Evolutionary conservation across 2,113 vertebrate species (phyloP).

Genomic region (Opisthocomus hoazin): DNA sequence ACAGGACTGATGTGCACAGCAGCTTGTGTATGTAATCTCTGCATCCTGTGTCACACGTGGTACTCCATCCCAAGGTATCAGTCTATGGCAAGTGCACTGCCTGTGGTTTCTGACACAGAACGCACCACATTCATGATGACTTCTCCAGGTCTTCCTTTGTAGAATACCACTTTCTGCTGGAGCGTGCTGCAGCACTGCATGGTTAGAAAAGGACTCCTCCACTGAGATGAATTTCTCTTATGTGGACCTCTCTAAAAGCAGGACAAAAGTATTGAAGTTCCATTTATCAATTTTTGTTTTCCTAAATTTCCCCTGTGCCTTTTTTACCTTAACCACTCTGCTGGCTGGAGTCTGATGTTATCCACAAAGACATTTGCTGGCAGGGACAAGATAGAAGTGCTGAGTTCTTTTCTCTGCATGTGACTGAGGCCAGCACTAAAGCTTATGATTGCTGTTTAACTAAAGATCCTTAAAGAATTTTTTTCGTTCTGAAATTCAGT

Average conservation of each 20-base stretch:
- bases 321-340: not conserved
- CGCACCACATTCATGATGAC: not conserved
- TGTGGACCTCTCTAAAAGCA: not conserved
- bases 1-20: not conserved
- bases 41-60: not conserved
- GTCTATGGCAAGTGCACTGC: not conserved
- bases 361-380: constrained; percentile 13
- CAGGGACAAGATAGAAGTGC: constrained; percentile 4
- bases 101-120: not conserved
- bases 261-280: not conserved
- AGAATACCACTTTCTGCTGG: not conserved
- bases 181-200: not conserved
- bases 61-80: not conserved
- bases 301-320: not conserved
- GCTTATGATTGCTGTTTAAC: not conserved
- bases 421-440: not conserved
- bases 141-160: not conserved
- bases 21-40: not conserved
- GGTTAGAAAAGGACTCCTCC: not conserved
- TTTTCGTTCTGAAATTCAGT: not conserved
- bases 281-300: constrained; percentile 18
- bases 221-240: not conserved
- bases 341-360: constrained; percentile 12
- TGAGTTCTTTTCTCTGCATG: not conserved
- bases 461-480: not conserved